Percentiles rank a stretch among this genome's conserved stretches.
Evolutionary conservation across 2,113 vertebrate species (phyloP).

Genomic region (Vireo altiloquus): DNA sequence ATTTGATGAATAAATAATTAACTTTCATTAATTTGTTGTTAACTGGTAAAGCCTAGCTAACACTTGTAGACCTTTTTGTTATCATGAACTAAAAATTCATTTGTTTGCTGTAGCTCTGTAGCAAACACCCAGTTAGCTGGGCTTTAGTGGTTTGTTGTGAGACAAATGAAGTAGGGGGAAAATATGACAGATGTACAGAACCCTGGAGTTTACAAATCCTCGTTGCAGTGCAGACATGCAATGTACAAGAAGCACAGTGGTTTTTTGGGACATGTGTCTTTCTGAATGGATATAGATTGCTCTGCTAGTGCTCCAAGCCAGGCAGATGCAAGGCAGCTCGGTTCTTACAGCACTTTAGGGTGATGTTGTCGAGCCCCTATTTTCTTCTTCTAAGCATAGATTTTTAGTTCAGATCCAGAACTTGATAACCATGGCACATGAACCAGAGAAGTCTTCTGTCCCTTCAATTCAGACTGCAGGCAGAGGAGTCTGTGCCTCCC

Average conservation of each 20-base stretch:
- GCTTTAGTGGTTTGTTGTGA: not conserved
- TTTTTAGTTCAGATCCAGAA: not conserved
- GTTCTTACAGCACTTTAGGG: not conserved
- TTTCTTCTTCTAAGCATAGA: not conserved
- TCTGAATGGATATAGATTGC: not conserved
- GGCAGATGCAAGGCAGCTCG: not conserved
- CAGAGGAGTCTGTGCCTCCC: not conserved
- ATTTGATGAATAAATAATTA: no score
- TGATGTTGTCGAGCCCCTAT: not conserved
- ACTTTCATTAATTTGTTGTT: not conserved
- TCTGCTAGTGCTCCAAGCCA: not conserved
- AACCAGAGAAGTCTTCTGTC: not conserved
- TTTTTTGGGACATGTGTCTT: not conserved
- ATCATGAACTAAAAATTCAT: not conserved
- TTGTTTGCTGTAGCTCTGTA: not conserved
- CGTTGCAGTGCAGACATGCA: not conserved
- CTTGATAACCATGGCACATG: rapidly evolving
- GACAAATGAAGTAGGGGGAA: not conserved
- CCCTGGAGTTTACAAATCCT: not conserved
- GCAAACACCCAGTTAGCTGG: not conserved
- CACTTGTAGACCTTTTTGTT: not conserved
- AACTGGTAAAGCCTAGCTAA: not conserved
- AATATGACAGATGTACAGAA: not conserved
- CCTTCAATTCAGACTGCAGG: not conserved
- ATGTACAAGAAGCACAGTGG: not conserved